A percentile compares a stretch with the other conserved stretches of the same genome.
Evolutionary conservation across 2,797 vertebrate genomes (phyloP).

Genomic region (Tragelaphus eurycerus): DNA sequence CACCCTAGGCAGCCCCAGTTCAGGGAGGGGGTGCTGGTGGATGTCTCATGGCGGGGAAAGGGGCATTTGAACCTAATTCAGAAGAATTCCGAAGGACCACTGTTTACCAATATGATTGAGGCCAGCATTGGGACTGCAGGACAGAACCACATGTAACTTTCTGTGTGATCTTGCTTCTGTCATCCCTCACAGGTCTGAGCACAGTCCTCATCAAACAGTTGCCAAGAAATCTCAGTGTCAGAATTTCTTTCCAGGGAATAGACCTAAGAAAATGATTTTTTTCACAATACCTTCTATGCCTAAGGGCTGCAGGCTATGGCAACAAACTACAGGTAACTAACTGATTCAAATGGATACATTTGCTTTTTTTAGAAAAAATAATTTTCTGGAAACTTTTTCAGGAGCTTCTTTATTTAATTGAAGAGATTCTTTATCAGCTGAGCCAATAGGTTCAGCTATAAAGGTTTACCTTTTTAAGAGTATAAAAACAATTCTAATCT

Average conservation of each 20-base stretch:
- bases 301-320: background rate
- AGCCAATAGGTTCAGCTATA: no score
- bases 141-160: background rate
- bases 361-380: background rate
- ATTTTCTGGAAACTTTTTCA: background rate
- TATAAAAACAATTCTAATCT: background rate
- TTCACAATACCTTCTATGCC: background rate
- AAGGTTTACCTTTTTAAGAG: background rate
- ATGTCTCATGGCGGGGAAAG: background rate
- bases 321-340: background rate
- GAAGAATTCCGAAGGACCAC: background rate
- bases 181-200: background rate
- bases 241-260: background rate
- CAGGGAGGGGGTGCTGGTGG: background rate
- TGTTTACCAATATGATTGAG: background rate
- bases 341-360: slow-evolving; percentile 18
- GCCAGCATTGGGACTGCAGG: rapidly evolving
- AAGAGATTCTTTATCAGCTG: background rate
- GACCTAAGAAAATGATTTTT: background rate
- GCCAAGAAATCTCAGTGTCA: background rate
- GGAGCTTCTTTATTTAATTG: background rate
- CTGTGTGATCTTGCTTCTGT: background rate
- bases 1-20: background rate
- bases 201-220: background rate
- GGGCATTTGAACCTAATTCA: background rate